Percentiles rank a stretch among this genome's conserved stretches.
Conservation (phyloP, 2,797 vertebrate species). For the Sylvilagus floridanus region DNA sequence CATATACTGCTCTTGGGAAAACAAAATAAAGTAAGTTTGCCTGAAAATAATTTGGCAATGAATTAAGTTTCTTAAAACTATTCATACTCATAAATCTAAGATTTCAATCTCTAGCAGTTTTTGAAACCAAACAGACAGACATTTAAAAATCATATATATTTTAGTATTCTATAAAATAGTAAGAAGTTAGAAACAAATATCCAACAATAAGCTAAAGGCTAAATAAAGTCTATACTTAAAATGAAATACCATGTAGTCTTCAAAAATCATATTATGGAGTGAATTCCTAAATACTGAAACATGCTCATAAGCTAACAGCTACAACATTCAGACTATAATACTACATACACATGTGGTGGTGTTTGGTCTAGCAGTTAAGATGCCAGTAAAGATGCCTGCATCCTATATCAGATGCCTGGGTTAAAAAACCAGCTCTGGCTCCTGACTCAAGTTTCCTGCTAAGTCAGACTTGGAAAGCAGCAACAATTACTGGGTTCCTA, state of each 20-base stretch:
- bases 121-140: constrained; percentile 6
- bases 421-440: too few relatives aligned
- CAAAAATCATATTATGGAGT: constrained; percentile 22
- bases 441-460: too few relatives aligned
- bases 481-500: too few relatives aligned
- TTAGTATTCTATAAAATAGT: constrained; percentile 31
- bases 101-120: constrained; percentile 26
- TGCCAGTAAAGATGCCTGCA: too few relatives aligned
- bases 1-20: constrained; percentile 13
- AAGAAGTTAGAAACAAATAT: constrained; percentile 51
- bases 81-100: background rate
- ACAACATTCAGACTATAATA: constrained; percentile 27
- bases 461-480: too few relatives aligned
- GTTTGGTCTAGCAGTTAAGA: too few relatives aligned
- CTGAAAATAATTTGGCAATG: constrained; percentile 33
- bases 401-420: too few relatives aligned
- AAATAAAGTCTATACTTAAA: constrained; percentile 41
- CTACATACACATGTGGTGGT: background rate
- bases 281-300: constrained; percentile 8
- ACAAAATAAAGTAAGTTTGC: constrained; percentile 9
- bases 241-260: background rate
- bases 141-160: background rate
- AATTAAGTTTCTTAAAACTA: constrained; percentile 26
- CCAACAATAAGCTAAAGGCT: constrained; percentile 15
- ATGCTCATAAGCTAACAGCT: constrained; percentile 12